These are phyloP conservation scores for Actinernus sp. DNA, from an alignment of 92 coral and sea anemone genomes.

Conservation along the genomic window DNA sequence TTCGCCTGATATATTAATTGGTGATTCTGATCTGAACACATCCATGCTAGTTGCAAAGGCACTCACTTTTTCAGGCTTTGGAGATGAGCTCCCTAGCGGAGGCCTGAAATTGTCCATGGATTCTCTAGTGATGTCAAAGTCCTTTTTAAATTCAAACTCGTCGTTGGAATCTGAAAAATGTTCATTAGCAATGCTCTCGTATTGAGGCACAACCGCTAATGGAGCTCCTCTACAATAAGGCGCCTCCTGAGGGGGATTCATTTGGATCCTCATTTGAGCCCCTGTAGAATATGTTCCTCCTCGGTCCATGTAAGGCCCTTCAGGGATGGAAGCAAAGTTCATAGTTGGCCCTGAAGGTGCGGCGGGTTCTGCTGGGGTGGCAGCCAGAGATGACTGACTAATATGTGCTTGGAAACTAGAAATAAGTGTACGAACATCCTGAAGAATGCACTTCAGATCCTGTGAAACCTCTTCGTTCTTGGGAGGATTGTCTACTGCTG, in stretches of 20 bases:
- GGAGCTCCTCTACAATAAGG: not conserved
- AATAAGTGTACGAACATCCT: constrained; percentile 77
- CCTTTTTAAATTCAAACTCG: constrained; percentile 6
- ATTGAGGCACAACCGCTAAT: not conserved
- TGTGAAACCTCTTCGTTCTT: constrained; percentile 53
- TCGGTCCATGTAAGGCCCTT: constrained; percentile 1
- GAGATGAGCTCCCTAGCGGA: constrained; percentile 87
- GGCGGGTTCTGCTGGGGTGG: constrained; percentile 28
- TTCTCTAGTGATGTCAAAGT: constrained; percentile 3
- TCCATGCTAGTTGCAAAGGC: constrained; percentile 6
- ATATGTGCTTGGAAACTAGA: constrained; percentile 76
- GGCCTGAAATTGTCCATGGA: constrained; percentile 38
- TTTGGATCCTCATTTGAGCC: not conserved
- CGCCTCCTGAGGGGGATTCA: not conserved
- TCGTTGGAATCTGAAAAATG: not conserved
- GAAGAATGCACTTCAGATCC: constrained; percentile 69
- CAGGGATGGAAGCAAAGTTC: not conserved
- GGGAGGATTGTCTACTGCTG: constrained; percentile 7
- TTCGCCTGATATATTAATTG: not conserved
- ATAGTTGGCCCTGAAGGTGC: no score
- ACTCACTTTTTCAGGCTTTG: constrained; percentile 42
- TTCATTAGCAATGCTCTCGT: not conserved
- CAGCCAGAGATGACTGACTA: constrained; percentile 21
- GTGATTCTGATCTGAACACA: not conserved
- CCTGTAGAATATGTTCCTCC: not conserved